These are phyloP conservation scores for Cheilosia impressa DNA, from an alignment of 2,888 invertebrate species.

Conservation along the genomic window DNA sequence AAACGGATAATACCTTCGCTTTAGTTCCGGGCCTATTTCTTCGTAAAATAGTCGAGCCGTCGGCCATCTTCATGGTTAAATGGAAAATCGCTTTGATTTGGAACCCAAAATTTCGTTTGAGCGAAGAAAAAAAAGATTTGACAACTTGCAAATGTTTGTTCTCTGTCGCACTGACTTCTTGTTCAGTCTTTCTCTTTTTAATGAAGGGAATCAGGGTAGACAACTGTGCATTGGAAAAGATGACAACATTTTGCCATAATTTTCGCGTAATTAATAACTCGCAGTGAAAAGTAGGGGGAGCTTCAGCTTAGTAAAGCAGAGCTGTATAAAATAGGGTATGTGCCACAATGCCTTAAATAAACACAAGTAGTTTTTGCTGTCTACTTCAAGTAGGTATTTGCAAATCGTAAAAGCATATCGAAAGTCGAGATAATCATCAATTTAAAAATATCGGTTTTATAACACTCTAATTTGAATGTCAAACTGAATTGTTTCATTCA, in stretches of 20 bases:
- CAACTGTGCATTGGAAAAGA: conserved; percentile 54
- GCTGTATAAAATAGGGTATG: too few relatives aligned
- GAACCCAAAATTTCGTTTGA: conserved; percentile 67
- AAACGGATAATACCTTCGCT: conserved; percentile 87
- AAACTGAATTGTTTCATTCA: too few relatives aligned
- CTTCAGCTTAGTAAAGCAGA: too few relatives aligned
- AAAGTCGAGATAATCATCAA: too few relatives aligned
- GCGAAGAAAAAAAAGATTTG: conserved; percentile 61
- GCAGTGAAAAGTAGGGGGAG: conserved; percentile 36
- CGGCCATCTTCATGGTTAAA: conserved; percentile 91
- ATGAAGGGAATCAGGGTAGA: conserved; percentile 47
- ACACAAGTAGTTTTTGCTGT: too few relatives aligned
- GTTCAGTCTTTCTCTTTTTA: conserved; percentile 62
- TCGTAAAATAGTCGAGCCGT: conserved; percentile 91
- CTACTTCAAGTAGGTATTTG: too few relatives aligned
- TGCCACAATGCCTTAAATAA: too few relatives aligned
- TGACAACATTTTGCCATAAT: conserved; percentile 54
- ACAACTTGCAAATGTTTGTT: conserved; percentile 64
- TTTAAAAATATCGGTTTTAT: too few relatives aligned
- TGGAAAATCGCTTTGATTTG: conserved; percentile 72
- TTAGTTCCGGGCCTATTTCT: conserved; percentile 96
- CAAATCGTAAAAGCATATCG: too few relatives aligned
- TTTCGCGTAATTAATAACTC: not conserved
- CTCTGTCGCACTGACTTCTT: conserved; percentile 68
- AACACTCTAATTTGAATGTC: too few relatives aligned